Conservation (phyloP, 53 echinoderm and acorn worm genomes). For the Echinometra lucunter region DNA sequence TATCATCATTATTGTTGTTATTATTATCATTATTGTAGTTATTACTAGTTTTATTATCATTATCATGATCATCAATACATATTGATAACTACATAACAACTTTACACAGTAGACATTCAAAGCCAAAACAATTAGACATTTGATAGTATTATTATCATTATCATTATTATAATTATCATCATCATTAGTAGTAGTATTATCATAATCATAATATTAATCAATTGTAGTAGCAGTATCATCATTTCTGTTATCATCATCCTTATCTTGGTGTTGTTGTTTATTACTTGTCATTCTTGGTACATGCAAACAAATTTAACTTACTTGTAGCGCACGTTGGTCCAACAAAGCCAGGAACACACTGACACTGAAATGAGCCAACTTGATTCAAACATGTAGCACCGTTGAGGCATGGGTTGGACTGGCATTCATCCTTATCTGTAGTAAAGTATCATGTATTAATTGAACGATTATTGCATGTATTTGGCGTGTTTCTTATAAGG, state of each 20-base stretch:
- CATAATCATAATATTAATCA: background rate
- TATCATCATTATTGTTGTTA: no score
- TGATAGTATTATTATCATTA: background rate
- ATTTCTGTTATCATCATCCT: background rate
- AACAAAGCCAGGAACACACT: background rate
- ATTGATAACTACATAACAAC: no score
- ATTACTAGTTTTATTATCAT: no score
- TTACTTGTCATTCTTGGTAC: background rate
- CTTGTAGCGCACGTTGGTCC: conserved; percentile 33
- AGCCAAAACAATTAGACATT: no score
- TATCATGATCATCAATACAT: no score
- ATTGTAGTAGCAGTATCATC: background rate
- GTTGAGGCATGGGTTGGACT: conserved; percentile 2
- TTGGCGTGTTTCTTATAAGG: background rate
- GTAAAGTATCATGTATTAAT: background rate
- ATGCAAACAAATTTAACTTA: conserved; percentile 25
- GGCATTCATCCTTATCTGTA: conserved; percentile 29
- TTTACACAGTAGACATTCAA: no score
- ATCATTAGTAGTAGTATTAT: background rate
- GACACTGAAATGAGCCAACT: background rate
- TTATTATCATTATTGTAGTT: no score
- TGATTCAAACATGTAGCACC: background rate
- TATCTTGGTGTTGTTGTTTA: background rate
- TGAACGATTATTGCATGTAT: background rate
- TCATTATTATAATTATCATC: background rate